Conservation (phyloP, 2,113 vertebrate genomes). For the Megaceryle maxima region DNA sequence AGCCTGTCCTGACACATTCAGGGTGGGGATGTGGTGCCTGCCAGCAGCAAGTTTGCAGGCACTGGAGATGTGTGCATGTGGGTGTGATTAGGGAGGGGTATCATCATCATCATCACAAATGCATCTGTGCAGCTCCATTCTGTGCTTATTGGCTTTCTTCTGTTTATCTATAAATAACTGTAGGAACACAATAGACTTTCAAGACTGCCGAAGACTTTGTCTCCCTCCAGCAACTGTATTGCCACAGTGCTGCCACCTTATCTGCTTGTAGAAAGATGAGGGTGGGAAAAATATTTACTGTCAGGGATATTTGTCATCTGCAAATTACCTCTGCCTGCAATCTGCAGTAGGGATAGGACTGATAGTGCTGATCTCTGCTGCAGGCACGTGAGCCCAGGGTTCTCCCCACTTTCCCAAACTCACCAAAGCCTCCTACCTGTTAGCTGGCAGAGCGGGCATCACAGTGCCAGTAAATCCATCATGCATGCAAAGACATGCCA, state of each 20-base stretch:
- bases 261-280: constrained; percentile 51
- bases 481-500: accelerated
- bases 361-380: background rate
- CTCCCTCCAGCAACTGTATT: constrained; percentile 46
- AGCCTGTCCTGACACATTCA: background rate
- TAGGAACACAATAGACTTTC: constrained; percentile 48
- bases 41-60: background rate
- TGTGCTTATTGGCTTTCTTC: constrained; percentile 52
- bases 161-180: constrained; percentile 69
- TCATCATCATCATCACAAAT: constrained; percentile 23
- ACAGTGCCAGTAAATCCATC: accelerated
- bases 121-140: constrained; percentile 26
- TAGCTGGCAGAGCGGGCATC: background rate
- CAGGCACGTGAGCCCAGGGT: background rate
- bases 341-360: background rate
- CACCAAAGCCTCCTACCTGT: background rate
- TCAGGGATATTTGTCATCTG: constrained; percentile 57
- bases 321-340: constrained; percentile 50
- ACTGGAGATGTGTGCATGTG: background rate
- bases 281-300: constrained; percentile 61
- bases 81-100: background rate
- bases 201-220: constrained; percentile 54
- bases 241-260: constrained; percentile 56
- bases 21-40: background rate
- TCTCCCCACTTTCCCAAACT: background rate